A percentile compares a stretch with the other conserved stretches of the same genome.
Conservation (phyloP, 2,888 invertebrate species). For the Ischnus inquisitorius region DNA sequence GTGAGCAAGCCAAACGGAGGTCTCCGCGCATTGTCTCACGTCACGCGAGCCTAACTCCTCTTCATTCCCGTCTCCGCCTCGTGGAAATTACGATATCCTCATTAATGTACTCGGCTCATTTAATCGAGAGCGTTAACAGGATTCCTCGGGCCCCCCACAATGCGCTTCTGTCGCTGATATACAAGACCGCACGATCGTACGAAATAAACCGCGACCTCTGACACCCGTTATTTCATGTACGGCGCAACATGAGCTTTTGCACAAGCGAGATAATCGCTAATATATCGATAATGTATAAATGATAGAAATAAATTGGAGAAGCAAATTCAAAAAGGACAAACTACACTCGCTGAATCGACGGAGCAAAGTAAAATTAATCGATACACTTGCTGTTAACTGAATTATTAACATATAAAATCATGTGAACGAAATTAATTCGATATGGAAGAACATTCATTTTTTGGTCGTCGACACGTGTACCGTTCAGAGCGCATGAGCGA, state of each 20-base stretch:
- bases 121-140: slow-evolving; percentile 70
- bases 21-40: slow-evolving; percentile 74
- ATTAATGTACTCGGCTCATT: slow-evolving; percentile 69
- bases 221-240: slow-evolving; percentile 33
- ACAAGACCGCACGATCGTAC: slow-evolving; percentile 50
- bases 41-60: slow-evolving; percentile 73
- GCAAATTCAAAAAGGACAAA: neutral
- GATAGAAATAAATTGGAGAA: neutral
- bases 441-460: neutral
- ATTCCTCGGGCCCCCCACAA: slow-evolving; percentile 62
- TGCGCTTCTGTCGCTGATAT: slow-evolving; percentile 56
- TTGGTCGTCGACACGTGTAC: slow-evolving; percentile 10
- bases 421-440: neutral
- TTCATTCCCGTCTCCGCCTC: slow-evolving; percentile 40
- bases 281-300: slow-evolving; percentile 19
- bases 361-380: neutral
- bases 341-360: neutral
- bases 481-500: slow-evolving; percentile 26
- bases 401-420: neutral
- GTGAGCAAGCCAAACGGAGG: slow-evolving; percentile 58
- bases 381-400: neutral
- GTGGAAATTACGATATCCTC: slow-evolving; percentile 69
- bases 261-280: slow-evolving; percentile 11
- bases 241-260: slow-evolving; percentile 8
- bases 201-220: slow-evolving; percentile 43